A percentile compares a stretch with the other conserved stretches of the same genome.
phyloP scores from a whole-genome alignment of 2,888 invertebrate genomes.

The Schizotus pectinicornis region DNA sequence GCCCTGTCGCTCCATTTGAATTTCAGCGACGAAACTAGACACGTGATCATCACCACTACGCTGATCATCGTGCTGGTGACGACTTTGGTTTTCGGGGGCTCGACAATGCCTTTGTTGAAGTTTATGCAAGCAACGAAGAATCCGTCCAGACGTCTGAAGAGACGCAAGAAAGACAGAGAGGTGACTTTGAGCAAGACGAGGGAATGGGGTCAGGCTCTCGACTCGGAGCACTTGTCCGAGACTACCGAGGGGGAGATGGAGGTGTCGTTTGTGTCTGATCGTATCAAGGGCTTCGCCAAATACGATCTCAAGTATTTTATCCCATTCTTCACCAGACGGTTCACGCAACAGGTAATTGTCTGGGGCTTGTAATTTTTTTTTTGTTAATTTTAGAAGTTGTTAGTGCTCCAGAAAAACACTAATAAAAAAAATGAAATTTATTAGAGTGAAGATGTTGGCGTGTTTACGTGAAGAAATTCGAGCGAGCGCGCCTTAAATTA shows the following conservation, averaged over 20 bases:
- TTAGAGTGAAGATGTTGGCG: too few species aligned
- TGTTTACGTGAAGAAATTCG: too few species aligned
- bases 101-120: slow-evolving; percentile 96
- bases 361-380: too few species aligned
- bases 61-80: slow-evolving; percentile 97
- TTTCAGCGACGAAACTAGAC: slow-evolving; percentile 91
- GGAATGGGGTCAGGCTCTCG: slow-evolving; percentile 96
- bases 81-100: slow-evolving; percentile 93
- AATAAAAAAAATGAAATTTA: too few species aligned
- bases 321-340: slow-evolving; percentile 94
- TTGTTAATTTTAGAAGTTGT: too few species aligned
- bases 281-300: slow-evolving; percentile 86
- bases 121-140: slow-evolving; percentile 77
- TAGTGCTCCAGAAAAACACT: too few species aligned
- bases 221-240: slow-evolving; percentile 92
- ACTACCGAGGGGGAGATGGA: slow-evolving; percentile 93
- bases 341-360: slow-evolving; percentile 92
- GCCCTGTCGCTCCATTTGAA: slow-evolving; percentile 95
- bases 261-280: slow-evolving; percentile 81
- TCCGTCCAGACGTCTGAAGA: slow-evolving; percentile 63
- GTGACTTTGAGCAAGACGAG: slow-evolving; percentile 96
- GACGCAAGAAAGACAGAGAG: slow-evolving; percentile 69
- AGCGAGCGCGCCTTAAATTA: too few species aligned
- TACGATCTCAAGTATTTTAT: slow-evolving; percentile 93
- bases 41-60: slow-evolving; percentile 97